Conservation (phyloP, 2,113 vertebrate genomes). For the Brachypteracias leptosomus region DNA sequence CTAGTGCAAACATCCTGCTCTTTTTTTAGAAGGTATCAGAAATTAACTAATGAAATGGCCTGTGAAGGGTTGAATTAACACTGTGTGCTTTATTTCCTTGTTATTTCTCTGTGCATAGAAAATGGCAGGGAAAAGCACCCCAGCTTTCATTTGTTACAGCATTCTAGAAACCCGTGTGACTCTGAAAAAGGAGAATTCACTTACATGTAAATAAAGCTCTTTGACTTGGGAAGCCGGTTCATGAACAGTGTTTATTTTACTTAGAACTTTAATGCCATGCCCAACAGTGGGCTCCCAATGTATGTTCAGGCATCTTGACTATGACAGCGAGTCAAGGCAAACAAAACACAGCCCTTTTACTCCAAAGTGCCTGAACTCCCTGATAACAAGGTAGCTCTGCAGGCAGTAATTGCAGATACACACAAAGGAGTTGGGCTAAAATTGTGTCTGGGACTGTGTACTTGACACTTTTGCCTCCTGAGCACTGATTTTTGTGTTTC, state of each 20-base stretch:
- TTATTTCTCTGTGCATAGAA: not conserved
- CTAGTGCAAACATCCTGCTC: not conserved
- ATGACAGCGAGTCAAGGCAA: not conserved
- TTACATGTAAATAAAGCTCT: not conserved
- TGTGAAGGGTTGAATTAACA: not conserved
- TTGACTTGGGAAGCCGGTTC: not conserved
- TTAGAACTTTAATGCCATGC: not conserved
- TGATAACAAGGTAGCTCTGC: not conserved
- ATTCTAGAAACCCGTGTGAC: constrained; percentile 15
- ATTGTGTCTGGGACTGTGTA: not conserved
- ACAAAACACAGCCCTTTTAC: not conserved
- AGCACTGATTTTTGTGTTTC: not conserved
- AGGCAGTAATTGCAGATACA: not conserved
- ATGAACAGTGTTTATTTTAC: not conserved
- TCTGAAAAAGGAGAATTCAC: constrained; percentile 21
- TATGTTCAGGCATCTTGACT: not conserved
- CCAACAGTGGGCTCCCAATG: not conserved
- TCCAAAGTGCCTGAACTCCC: not conserved
- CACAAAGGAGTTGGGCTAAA: not conserved
- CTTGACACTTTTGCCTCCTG: not conserved
- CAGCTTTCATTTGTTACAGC: not conserved
- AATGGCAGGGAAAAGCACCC: not conserved
- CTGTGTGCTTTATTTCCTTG: not conserved
- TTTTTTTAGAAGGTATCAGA: not conserved
- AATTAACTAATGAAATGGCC: not conserved